Evolutionary conservation across 2,797 vertebrate genomes (phyloP), one percentile per base, ranked within the genome.

Genomic region (Brachyrhaphis roseni): DNA sequence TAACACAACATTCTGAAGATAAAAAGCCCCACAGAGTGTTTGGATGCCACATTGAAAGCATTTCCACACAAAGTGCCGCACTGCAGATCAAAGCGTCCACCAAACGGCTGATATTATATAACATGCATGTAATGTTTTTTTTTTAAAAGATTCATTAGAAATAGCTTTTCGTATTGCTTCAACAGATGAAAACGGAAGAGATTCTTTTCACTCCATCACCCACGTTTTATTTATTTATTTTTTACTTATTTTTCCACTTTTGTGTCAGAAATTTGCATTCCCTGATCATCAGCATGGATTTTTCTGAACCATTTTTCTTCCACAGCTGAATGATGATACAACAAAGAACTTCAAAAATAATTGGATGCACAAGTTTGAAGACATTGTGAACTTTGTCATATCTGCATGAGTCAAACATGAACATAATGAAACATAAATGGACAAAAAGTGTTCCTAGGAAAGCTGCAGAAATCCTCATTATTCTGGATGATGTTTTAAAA

Each of bases 41-140:
- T n/a, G 79, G 75, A 79, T 70, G 71, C 31, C 31, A 28, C 53
- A 59, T 43, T 74, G 49, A 49, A 72, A 82, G 53, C 84, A 79
- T 78, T 41, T 12, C 46, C 74, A 74, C 75, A 73, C 6, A 57
- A 31, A 5, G 51, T 66, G 28, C 66, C 59, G 53, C 76, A 76
- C 73, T 80, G 62, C 72, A 80, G 66, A 81, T 53, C 12, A 74
- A 82, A 85, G 31, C 75, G 53, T 72, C 64, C 75, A 78, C 49
- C 68, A 86, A 84, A 87, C 80, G 73, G 41, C 76, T 43, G 39
- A 36, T 51, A 59, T 86, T 86, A 89, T 74, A 59, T 55, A 87
- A 89, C 55, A 82, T 39, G 75, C 45, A 80, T 46, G 64, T 49
- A 77, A 31, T 62, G 26, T 23, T 64, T 76, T 64, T 76, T 68